Base-by-base conservation (phyloP, 2,797 vertebrate genomes). In the Argya squamiceps region DNA sequence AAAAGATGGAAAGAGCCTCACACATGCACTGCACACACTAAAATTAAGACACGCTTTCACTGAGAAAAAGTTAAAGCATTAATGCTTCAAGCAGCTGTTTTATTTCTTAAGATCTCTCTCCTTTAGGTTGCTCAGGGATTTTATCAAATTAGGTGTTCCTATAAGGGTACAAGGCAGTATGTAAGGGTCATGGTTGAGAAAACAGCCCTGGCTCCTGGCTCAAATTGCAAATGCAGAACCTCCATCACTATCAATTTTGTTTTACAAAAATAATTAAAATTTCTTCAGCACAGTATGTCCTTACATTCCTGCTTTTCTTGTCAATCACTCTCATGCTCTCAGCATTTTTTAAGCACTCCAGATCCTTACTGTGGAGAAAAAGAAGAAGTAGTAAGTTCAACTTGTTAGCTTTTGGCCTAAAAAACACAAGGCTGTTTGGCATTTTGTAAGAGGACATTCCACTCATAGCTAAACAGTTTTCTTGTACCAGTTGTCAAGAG, bases 401-500 rank as follows among this genome's bases (percentile, higher is more conserved):
- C 55, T 67, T 47, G 10, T 47, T 84, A 63, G 70, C 81, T 93
- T 91, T 69, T 73, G 84, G 63, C 67, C 78, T 76, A 69, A 87
- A 89, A 76, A 63, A 0, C n/a, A 65, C 30, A 62, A 55, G 50
- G 32, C 32, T 37, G 1, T 81, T 69, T 37, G 55, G 55, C 63
- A 89, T 90, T 93, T 95, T 84, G 15, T 69, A 62, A 87, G 47
- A 94, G 47, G 70, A 84, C 67, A 79, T 80, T 89, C 81, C 84
- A 79, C 63, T 82, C 52, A 56, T 8, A 89, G 14, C 32, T 73
- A 47, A 92, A 68, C 24, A 81, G 36, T 75, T 78, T 92, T 89
- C n/a, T 87, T 79, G 27, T 50, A 36, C 55, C 19, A 78, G 5
- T 92, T 69, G 49, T 44, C 36, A 79, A 71, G 14, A 15, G 20